Evolutionary conservation across 2,113 vertebrate genomes (phyloP).

Genomic region (Pipa parva): DNA sequence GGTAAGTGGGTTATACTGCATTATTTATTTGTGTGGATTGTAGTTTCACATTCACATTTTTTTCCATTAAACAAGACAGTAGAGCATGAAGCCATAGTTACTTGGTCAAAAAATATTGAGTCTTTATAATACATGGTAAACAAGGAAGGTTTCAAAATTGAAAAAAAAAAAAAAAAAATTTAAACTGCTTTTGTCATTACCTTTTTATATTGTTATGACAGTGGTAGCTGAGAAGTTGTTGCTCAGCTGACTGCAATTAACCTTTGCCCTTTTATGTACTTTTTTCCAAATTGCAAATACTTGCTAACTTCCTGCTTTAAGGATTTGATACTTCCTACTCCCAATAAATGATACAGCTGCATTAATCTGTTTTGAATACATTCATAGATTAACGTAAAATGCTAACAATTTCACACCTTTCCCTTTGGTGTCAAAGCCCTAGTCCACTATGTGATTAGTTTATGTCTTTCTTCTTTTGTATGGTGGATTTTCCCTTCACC

Average conservation of each 20-base stretch:
- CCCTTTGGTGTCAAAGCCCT: constrained; percentile 7
- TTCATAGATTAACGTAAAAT: constrained; percentile 21
- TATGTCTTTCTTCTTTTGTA: constrained; percentile 28
- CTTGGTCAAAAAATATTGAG: too few species aligned
- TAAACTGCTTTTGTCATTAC: neutral
- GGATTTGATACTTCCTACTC: constrained; percentile 31
- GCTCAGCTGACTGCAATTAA: constrained; percentile 16
- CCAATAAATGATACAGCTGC: constrained; percentile 26
- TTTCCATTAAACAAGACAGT: too few species aligned
- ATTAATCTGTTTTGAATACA: constrained; percentile 27
- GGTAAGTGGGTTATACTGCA: too few species aligned
- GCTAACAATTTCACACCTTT: constrained; percentile 23
- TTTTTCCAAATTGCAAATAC: constrained; percentile 19
- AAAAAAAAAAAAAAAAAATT: too few species aligned
- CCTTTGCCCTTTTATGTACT: constrained; percentile 15
- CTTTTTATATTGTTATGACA: neutral
- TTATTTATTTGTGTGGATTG: too few species aligned
- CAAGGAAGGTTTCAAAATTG: too few species aligned
- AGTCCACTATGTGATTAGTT: constrained; percentile 5
- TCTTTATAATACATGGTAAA: too few species aligned
- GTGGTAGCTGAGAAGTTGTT: neutral
- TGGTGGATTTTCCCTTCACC: constrained; percentile 17
- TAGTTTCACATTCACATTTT: too few species aligned
- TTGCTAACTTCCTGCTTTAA: constrained; percentile 17
- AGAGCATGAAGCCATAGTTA: too few species aligned